Percentiles rank a stretch among this genome's conserved stretches.
Evolutionary conservation across 1,140 invertebrate species (phyloP).

Genomic region (Drosophila leontia): DNA sequence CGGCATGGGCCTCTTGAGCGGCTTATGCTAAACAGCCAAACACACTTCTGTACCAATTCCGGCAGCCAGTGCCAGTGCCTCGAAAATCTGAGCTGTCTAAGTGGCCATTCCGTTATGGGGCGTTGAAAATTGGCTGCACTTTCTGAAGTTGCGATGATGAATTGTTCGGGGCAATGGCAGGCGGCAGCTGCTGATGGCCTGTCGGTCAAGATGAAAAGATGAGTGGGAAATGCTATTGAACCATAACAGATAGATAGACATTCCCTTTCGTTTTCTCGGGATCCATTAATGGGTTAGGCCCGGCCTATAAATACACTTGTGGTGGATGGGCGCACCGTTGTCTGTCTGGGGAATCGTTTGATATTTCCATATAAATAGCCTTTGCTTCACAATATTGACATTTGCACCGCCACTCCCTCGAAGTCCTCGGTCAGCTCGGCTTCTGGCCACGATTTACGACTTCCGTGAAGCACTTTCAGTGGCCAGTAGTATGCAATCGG

Average conservation of each 20-base stretch:
- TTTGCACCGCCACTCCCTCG: conserved; percentile 34
- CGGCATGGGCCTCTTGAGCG: conserved; percentile 61
- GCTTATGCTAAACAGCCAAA: conserved; percentile 75
- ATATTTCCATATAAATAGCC: conserved; percentile 59
- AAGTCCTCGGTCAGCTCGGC: conserved; percentile 43
- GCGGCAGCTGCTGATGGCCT: conserved; percentile 57
- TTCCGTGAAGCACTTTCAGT: conserved; percentile 74
- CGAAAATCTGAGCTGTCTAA: conserved; percentile 47
- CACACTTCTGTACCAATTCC: conserved; percentile 67
- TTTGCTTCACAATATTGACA: conserved; percentile 65
- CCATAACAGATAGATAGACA: conserved; percentile 50
- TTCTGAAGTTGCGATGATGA: conserved; percentile 64
- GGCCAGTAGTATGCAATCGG: conserved; percentile 64
- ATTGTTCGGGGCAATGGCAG: conserved; percentile 44
- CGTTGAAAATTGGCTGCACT: conserved; percentile 63
- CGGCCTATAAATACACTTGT: conserved; percentile 46
- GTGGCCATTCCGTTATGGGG: conserved; percentile 68
- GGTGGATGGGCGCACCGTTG: conserved; percentile 6
- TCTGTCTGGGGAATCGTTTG: conserved; percentile 47
- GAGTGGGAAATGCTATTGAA: conserved; percentile 68
- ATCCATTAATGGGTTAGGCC: conserved; percentile 37
- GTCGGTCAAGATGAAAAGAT: conserved; percentile 73
- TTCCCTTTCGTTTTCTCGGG: conserved; percentile 16
- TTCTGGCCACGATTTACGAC: conserved; percentile 76
- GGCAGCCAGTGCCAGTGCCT: conserved; percentile 3